These are phyloP conservation scores for Hystrix cristata DNA, from an alignment of 2,113 vertebrate species.

Conservation along the genomic window DNA sequence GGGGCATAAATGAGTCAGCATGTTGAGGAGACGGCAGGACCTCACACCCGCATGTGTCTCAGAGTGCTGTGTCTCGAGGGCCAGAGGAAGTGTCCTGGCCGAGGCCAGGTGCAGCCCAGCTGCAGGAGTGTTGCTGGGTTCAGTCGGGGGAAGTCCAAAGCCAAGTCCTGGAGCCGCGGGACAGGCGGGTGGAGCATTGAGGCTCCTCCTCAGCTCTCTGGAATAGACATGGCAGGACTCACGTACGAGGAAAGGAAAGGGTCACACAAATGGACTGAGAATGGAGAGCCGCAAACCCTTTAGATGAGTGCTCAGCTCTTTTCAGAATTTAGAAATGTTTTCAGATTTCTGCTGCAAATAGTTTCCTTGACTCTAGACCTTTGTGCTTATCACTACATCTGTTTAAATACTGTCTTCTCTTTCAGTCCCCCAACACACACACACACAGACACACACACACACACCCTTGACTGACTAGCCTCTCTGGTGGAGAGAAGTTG, in stretches of 20 bases:
- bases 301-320: background rate
- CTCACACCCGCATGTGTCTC: background rate
- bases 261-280: background rate
- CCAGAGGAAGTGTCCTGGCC: background rate
- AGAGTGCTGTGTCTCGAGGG: background rate
- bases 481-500: background rate
- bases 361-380: background rate
- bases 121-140: background rate
- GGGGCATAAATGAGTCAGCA: background rate
- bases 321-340: conserved; percentile 29
- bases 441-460: background rate
- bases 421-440: background rate
- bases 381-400: background rate
- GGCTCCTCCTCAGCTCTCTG: background rate
- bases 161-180: background rate
- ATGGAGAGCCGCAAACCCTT: background rate
- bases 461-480: background rate
- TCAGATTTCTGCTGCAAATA: background rate
- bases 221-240: background rate
- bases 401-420: background rate
- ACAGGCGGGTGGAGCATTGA: background rate
- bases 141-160: background rate
- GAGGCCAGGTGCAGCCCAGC: background rate
- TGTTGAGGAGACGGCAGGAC: too few relatives aligned
- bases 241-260: background rate